Percentiles rank a stretch among this genome's conserved stretches.
Evolutionary conservation across 2,797 vertebrate genomes (phyloP).

Genomic region (Pseudotriccus pelzelni): DNA sequence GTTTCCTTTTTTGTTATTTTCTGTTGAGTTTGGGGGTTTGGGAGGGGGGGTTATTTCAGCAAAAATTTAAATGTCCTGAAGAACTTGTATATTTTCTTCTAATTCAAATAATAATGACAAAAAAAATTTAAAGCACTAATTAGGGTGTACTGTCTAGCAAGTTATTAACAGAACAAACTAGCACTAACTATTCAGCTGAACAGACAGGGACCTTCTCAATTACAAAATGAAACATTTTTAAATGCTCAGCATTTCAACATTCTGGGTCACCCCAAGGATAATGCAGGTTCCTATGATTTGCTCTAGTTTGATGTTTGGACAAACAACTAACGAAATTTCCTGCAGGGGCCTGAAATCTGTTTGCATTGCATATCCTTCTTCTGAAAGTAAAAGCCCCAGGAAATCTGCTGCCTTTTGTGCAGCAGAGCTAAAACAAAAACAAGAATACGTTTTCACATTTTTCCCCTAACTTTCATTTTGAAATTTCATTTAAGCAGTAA

Average conservation of each 20-base stretch:
- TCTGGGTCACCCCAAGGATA: neutral
- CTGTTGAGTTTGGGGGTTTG: neutral
- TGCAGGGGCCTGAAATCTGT: neutral
- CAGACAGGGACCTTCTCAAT: neutral
- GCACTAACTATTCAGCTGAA: neutral
- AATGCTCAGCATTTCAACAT: neutral
- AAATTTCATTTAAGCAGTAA: neutral
- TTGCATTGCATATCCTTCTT: neutral
- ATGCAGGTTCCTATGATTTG: neutral
- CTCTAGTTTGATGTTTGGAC: neutral
- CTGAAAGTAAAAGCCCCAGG: neutral
- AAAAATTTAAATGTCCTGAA: neutral
- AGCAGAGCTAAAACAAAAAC: conserved; percentile 2
- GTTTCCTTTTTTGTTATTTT: neutral
- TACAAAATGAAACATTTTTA: neutral
- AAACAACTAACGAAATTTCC: neutral
- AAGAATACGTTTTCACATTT: neutral
- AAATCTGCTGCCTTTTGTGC: neutral
- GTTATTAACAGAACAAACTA: neutral
- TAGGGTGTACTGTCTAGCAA: neutral
- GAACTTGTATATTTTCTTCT: neutral
- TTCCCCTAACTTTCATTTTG: neutral
- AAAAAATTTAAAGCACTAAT: neutral
- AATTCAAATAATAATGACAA: neutral
- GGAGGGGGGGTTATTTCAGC: neutral